These are phyloP conservation scores for Dendrophyllia cribrosa DNA, from an alignment of 64 coral and sea anemone species.

Conservation along the genomic window DNA sequence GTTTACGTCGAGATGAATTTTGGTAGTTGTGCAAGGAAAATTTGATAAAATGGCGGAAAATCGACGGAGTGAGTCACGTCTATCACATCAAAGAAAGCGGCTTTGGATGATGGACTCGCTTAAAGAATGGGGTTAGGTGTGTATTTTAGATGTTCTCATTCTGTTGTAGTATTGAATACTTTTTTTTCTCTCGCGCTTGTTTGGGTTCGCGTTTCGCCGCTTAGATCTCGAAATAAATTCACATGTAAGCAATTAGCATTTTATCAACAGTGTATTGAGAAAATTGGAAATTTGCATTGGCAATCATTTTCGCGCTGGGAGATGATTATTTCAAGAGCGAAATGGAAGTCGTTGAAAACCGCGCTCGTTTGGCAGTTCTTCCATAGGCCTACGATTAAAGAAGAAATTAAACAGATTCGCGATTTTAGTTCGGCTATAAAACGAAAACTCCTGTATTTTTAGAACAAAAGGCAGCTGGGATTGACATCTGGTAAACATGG, in stretches of 20 bases:
- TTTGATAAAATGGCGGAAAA: slow-evolving; percentile 53
- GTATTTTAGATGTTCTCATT: slow-evolving; percentile 10
- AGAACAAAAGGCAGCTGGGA: slow-evolving; percentile 50
- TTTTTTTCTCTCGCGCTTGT: neutral
- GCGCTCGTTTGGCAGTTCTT: neutral
- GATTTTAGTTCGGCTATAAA: slow-evolving; percentile 20
- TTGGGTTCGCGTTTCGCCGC: slow-evolving; percentile 49
- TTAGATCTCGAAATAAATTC: slow-evolving; percentile 55
- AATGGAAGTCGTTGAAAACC: neutral
- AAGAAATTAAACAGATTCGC: slow-evolving; percentile 8
- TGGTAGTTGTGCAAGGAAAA: neutral
- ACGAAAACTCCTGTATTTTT: slow-evolving; percentile 50
- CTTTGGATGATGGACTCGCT: slow-evolving; percentile 29
- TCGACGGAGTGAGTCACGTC: slow-evolving; percentile 12
- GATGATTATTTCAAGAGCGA: slow-evolving; percentile 20
- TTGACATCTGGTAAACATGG: slow-evolving; percentile 91
- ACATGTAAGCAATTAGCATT: slow-evolving; percentile 71
- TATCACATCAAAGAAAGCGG: neutral
- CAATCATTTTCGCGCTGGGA: slow-evolving; percentile 46
- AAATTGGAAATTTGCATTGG: slow-evolving; percentile 44
- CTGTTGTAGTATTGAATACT: slow-evolving; percentile 5
- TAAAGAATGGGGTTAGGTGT: slow-evolving; percentile 23
- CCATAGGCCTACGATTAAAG: neutral
- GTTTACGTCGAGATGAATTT: neutral
- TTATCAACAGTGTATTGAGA: slow-evolving; percentile 45